Percentiles rank a stretch among this genome's conserved stretches.
Conservation (phyloP, 1,140 invertebrate species). For the Diachasma alloeum region DNA sequence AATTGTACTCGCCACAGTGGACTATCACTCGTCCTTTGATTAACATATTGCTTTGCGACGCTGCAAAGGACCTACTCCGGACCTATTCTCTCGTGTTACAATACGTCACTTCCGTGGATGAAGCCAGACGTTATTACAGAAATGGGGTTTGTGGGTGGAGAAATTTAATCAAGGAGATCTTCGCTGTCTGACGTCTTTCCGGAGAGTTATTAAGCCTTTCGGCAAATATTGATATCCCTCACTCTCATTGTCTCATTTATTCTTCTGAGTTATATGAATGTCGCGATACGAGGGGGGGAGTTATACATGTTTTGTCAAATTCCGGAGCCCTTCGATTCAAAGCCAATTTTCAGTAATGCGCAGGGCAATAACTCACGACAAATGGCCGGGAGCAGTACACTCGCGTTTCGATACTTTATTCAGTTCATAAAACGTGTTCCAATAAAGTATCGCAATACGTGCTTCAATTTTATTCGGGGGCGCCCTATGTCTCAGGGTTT, state of each 20-base stretch:
- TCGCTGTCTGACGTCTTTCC: not conserved
- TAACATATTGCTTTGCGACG: constrained; percentile 46
- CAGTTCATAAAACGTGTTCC: constrained; percentile 57
- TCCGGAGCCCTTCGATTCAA: constrained; percentile 43
- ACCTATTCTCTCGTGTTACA: not conserved
- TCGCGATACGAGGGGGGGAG: not conserved
- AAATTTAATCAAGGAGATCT: constrained; percentile 6
- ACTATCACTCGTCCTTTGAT: constrained; percentile 48
- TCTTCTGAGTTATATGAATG: not conserved
- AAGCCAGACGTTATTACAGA: constrained; percentile 12
- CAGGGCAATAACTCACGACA: constrained; percentile 48
- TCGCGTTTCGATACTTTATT: constrained; percentile 56
- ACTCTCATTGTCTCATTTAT: not conserved
- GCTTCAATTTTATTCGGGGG: constrained; percentile 51
- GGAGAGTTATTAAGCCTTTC: not conserved
- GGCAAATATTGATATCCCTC: not conserved
- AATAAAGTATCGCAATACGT: constrained; percentile 52
- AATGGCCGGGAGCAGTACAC: constrained; percentile 48
- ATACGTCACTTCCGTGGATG: constrained; percentile 2
- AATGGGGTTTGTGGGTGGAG: not conserved
- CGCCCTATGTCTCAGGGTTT: constrained; percentile 7
- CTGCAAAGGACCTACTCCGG: constrained; percentile 15
- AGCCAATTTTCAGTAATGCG: constrained; percentile 49
- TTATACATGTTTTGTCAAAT: constrained; percentile 30
- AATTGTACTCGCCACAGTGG: constrained; percentile 40